Base-by-base conservation (phyloP, 2,888 invertebrate species). In the Abrostola triplasia region DNA sequence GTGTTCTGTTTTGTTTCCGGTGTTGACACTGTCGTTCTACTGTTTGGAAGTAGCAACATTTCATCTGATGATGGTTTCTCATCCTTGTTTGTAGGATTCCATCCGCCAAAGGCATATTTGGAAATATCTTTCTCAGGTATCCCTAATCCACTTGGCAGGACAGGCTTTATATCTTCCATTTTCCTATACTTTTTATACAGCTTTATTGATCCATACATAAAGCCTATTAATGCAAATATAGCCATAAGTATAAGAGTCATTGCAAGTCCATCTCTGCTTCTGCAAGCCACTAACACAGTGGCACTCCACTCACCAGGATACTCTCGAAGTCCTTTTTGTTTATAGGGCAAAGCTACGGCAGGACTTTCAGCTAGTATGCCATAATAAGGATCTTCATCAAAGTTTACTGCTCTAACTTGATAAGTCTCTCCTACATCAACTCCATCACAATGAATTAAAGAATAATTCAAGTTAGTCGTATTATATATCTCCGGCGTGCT, bases 111-210 rank as follows among this genome's bases (percentile, higher is more conserved):
- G 13, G 90, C 82, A 73, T 91, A 92, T 76, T 95, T 95, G 5
- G 89, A 85, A 67, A 88, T 85, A 72, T 94, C 95, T 77, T 95
- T 94, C 76, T 93, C 92, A 38, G 92, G 92, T 66, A 92, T 87
- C 58, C 89, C 95, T 64, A 97, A 87, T 5, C 97, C 97, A 53
- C 95, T 95, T 35, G 97, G 97, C 68, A 97, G 87, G 76, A 96
- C 96, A 11, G 96, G 95, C 82, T 96, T 96, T 36, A 97, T 96
- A 76, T 96, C 95, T 81, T 95, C 95, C 96, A 97, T 97, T 77
- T 94, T 95, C 80, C 95, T 95, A 79, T 95, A 96, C 68, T 95
- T 95, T 63, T 93, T 91, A 89, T 96, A 96, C 36, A 95, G 82
- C 83, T 96, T 96, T 73, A 86, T 90, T 6, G 88, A 88, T 8